phyloP scores from a whole-genome alignment of 2,113 vertebrate species.

The Phoxinus phoxinus region DNA sequence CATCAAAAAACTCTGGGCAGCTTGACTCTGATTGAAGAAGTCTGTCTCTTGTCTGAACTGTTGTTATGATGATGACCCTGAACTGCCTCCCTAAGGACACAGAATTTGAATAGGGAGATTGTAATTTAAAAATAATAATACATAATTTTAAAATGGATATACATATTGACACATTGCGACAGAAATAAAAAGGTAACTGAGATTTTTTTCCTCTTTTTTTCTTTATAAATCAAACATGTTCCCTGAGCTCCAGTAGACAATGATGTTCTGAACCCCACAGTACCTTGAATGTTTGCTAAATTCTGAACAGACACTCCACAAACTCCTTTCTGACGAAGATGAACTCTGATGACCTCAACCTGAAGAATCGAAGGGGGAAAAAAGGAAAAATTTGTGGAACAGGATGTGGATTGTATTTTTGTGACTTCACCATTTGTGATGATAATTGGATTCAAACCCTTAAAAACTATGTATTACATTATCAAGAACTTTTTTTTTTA shows the following conservation, averaged over 20 bases:
- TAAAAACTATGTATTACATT: not conserved
- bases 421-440: not conserved
- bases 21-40: conserved; percentile 67
- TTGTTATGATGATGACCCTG: conserved; percentile 84
- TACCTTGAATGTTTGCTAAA: conserved; percentile 42
- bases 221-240: not conserved
- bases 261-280: not conserved
- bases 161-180: not conserved
- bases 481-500: not conserved
- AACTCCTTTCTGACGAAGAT: conserved; percentile 3
- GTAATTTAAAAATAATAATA: not conserved
- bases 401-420: not conserved
- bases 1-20: conserved; percentile 84
- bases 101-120: conserved; percentile 35
- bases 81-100: conserved; percentile 83
- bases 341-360: not conserved
- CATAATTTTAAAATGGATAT: no score
- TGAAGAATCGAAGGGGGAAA: not conserved
- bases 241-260: not conserved
- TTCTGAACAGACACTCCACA: conserved; percentile 13
- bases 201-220: not conserved
- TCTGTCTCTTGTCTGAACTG: conserved; percentile 81
- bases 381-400: no score
- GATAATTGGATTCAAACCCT: not conserved
- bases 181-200: not conserved